Conservation (phyloP, 2,797 vertebrate species). For the Champsocephalus esox region DNA sequence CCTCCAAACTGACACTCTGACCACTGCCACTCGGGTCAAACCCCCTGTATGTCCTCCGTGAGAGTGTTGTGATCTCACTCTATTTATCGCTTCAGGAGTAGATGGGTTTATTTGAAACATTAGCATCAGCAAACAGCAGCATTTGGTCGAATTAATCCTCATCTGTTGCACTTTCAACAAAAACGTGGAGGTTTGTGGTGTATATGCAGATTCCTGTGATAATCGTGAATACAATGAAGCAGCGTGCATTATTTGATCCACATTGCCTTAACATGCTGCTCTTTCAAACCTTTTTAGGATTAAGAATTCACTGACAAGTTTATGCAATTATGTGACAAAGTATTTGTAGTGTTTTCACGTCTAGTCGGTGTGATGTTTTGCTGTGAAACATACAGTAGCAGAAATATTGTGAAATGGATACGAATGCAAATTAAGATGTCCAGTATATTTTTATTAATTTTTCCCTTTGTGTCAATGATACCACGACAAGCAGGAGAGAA, state of each 20-base stretch:
- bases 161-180: constrained; percentile 27
- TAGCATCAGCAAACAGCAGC: constrained; percentile 68
- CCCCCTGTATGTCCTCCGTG: not conserved
- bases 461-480: not conserved
- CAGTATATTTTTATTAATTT: not conserved
- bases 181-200: not conserved
- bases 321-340: too few relatives aligned
- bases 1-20: constrained; percentile 64
- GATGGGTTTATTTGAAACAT: constrained; percentile 18
- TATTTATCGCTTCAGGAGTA: not conserved
- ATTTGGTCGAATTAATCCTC: constrained; percentile 56
- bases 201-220: constrained; percentile 1
- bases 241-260: not conserved
- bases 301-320: too few relatives aligned
- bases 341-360: too few relatives aligned
- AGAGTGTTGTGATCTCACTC: not conserved
- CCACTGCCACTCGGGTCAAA: constrained; percentile 38
- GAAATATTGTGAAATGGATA: not conserved
- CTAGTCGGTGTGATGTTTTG: not conserved
- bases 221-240: not conserved
- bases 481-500: not conserved
- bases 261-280: not conserved
- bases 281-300: not conserved
- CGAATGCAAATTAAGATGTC: not conserved
- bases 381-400: not conserved